Base-by-base conservation (phyloP, 2,888 invertebrate genomes). In the Drosophila atripex region DNA sequence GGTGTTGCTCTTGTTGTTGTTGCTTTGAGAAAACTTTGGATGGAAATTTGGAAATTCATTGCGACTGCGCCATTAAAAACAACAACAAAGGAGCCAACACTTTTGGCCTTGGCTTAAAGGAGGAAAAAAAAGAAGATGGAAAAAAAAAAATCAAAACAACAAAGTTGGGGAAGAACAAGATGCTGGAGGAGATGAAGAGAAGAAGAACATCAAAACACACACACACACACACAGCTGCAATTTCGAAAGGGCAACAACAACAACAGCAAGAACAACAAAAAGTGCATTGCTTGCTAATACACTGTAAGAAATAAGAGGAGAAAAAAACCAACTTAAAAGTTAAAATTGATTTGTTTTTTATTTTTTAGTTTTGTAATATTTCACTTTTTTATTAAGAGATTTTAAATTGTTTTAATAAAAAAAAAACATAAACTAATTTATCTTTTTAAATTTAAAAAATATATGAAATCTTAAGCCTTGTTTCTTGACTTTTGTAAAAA, bases 41-140 rank as follows among this genome's bases (percentile, higher is more conserved):
- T 28, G 72, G 43, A 72, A 75, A 80, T 71, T 82, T 61, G 1
- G 21, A 43, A 73, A 87, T 68, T 82, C 64, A 78, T 78, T 71
- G 88, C 86, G 83, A 78, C 86, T 87, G 86, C 79, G 78, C 63
- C 70, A 78, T 2, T 14, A 14, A 35, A 41, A 47, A 73, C 69
- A 78, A 65, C 64, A 68, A 41, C 47, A 51, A 68, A 18, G 25
- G n/a, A 25, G 12, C 16, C 21, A 56, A 18, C 46, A 35, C 28
- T 45, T 57, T 63, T 83, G 66, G 74, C 84, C 83, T 88, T 88
- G 86, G 71, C 74, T 64, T 60, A 72, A 56, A 70, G 50, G 63
- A 64, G 49, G 32, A 61, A 77, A 79, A 50, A 38, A 39, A 58
- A 52, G 18, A 18, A 18, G 18, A 18, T 1, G 18, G 12, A 49